These are phyloP conservation scores for Osmerus eperlanus DNA, from an alignment of 2,113 vertebrate genomes.

Conservation along the genomic window DNA sequence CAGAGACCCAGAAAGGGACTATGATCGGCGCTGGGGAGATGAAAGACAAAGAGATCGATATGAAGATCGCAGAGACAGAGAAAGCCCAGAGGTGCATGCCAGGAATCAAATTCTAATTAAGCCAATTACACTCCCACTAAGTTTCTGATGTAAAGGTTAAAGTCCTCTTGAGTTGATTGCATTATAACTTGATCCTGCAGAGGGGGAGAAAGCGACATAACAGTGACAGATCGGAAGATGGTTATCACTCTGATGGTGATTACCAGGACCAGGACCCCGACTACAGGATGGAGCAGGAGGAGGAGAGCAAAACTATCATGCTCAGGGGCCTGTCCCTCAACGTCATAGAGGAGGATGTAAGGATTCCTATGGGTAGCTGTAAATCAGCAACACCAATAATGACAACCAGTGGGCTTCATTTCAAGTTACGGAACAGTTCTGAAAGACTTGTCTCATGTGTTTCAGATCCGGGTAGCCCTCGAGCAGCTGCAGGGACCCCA, in stretches of 20 bases:
- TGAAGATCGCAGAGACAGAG: conserved; percentile 77
- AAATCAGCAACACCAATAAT: background rate
- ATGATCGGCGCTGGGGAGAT: conserved; percentile 81
- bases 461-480: conserved; percentile 83
- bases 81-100: conserved; percentile 75
- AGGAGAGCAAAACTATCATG: conserved; percentile 93
- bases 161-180: background rate
- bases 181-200: conserved; percentile 38
- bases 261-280: conserved; percentile 91
- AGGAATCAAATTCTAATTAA: background rate
- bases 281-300: conserved; percentile 83
- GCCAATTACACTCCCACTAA: background rate
- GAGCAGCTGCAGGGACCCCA: conserved; percentile 90
- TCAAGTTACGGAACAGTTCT: background rate
- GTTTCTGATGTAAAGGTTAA: background rate
- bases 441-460: background rate
- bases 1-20: conserved; percentile 70
- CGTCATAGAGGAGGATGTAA: conserved; percentile 86
- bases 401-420: background rate
- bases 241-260: conserved; percentile 87
- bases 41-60: conserved; percentile 81
- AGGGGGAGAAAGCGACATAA: conserved; percentile 80
- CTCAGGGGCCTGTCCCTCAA: conserved; percentile 85
- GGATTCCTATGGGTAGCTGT: conserved; percentile 32
- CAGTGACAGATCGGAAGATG: conserved; percentile 89